Evolutionary conservation across 2,113 vertebrate species (phyloP), one percentile per base, ranked within the genome.

Genomic region (Rhineura floridana): DNA sequence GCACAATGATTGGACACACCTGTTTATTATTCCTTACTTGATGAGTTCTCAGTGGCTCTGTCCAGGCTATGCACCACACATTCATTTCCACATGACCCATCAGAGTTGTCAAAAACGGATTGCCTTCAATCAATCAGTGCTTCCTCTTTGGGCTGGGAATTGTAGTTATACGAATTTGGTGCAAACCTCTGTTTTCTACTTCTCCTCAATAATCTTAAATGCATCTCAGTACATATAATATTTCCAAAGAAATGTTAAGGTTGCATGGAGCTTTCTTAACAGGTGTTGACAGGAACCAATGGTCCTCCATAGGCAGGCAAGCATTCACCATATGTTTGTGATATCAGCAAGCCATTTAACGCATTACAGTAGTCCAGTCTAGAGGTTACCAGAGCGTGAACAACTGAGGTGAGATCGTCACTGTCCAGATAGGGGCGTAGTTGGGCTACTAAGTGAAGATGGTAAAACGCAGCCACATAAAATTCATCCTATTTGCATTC

Each of bases 271-370:
- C 83, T 94, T 93, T 91, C 82, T 52, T 93, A 92, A 94, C 84
- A 83, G 69, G 73, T 91, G 90, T 91, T 95, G 92, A 91, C 93
- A 91, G 90, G 92, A 94, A 90, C 73, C 91, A 94, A 94, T 89
- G 92, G 94, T 90, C 83, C 33, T 0, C 91, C 2, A 0, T 85
- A 80, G 75, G 86, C 85, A 81, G 77, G 87, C 85, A 81, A 73
- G 87, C 77, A 84, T 86, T 42, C 67, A n/a, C 89, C 88, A 30
- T 50, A 78, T 13, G 42, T 85, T 46, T 17, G 0, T 83, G 91
- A 23, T 90, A 90, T 91, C 81, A 87, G 86, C 81, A 93, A 93
- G 87, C 73, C 93, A 2, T 82, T 91, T 91, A 90, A 94, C 76
- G n/a, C n/a, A n/a, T n/a, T n/a, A n/a, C n/a, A n/a, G n/a, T n/a